Evolutionary conservation across 2,113 vertebrate species (phyloP), one percentile per base, ranked within the genome.

Genomic region (Scophthalmus maximus): DNA sequence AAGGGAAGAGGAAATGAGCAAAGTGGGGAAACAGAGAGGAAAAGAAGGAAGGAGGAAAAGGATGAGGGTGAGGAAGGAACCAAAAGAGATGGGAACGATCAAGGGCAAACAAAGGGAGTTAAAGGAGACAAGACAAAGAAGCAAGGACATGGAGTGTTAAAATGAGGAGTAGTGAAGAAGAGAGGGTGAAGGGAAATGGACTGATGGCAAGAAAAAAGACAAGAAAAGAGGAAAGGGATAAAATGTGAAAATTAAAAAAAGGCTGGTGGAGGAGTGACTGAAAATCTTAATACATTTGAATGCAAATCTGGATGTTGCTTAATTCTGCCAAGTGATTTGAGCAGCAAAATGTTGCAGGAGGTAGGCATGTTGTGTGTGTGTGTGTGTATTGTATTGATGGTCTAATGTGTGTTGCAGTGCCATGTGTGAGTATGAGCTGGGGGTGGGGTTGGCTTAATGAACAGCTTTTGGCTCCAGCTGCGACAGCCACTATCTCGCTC

Each of bases 401-500:
- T 57, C 17, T 46, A n/a, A 50, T 56, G 65, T 32, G 61, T 44
- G 44, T 51, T 23, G 25, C 15, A 22, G 56, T 49, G 49, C 68
- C 52, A 10, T 66, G 47, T 64, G 40, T 55, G 29, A 27, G 60
- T 62, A 46, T 47, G 53, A 52, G 67, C 55, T 65, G 74, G 78
- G 84, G 81, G 74, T 60, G 49, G 64, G 74, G 76, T 62, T 63
- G 23, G 55, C 57, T 74, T 86, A 84, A 87, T 81, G 73, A 86
- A 50, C 80, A 86, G 70, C 53, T 80, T 81, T 79, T 69, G 74
- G 74, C 66, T 76, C 67, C 65, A 69, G 75, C 79, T 83, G 65
- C 46, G 55, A 73, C 81, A 79, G 69, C 56, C 51, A 5, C 82
- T 64, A 72, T 86, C 80, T 84, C 72, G 66, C 52, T 53, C 1